Percentiles rank a stretch among this genome's conserved stretches.
Evolutionary conservation across 2,113 vertebrate species (phyloP).

Genomic region (Mobula hypostoma): DNA sequence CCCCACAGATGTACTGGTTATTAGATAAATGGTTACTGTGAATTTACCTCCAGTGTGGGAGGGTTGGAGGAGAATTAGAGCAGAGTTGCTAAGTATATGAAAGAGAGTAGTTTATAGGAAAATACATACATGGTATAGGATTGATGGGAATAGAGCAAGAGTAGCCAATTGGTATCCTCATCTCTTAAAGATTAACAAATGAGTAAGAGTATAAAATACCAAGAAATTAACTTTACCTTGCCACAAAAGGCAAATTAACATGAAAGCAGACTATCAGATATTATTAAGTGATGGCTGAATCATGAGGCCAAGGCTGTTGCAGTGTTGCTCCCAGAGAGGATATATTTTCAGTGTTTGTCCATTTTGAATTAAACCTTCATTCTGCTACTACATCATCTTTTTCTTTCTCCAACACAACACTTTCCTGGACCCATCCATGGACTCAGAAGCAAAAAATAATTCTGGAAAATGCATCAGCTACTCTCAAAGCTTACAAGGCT

Average conservation of each 20-base stretch:
- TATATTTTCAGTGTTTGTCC: background rate
- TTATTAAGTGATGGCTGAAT: background rate
- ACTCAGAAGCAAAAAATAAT: background rate
- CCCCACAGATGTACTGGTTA: too few species aligned
- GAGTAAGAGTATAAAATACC: background rate
- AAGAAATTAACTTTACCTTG: background rate
- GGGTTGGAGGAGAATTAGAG: too few species aligned
- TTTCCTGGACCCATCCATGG: background rate
- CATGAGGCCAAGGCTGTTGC: background rate
- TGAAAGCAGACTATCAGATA: background rate
- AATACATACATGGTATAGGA: too few species aligned
- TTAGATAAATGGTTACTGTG: too few species aligned
- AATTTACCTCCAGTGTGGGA: too few species aligned
- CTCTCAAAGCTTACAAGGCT: too few species aligned
- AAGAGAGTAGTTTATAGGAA: too few species aligned
- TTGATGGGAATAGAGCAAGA: too few species aligned
- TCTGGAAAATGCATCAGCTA: background rate
- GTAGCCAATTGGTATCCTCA: too few species aligned
- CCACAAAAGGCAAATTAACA: background rate
- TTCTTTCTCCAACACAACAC: too few species aligned
- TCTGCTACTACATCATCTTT: background rate
- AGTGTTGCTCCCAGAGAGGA: background rate
- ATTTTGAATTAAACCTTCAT: background rate
- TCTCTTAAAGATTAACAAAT: too few species aligned
- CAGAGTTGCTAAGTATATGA: too few species aligned